Conservation (phyloP, 2,888 invertebrate genomes). For the Sialis lutaria region DNA sequence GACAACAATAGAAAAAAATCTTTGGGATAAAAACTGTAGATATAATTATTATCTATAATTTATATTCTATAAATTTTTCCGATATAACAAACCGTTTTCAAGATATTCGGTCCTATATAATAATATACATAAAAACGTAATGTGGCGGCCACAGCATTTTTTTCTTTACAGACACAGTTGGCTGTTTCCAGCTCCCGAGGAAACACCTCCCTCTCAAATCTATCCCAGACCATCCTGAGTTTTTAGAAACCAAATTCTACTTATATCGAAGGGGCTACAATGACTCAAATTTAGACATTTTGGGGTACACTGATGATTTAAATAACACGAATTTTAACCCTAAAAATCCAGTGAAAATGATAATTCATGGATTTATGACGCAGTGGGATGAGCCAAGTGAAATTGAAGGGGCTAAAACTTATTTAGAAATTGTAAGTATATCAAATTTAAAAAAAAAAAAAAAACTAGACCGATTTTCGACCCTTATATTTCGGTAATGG, state of each 20-base stretch:
- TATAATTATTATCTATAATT: too few relatives aligned
- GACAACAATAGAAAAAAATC: too few relatives aligned
- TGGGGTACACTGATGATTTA: constrained; percentile 30
- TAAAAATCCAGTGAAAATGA: constrained; percentile 28
- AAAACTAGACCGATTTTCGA: too few relatives aligned
- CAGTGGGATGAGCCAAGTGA: constrained; percentile 31
- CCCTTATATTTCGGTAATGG: too few relatives aligned
- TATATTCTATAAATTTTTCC: too few relatives aligned
- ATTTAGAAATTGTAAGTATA: constrained; percentile 31
- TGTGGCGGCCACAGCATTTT: too few relatives aligned
- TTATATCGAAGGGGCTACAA: constrained; percentile 26
- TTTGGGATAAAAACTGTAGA: too few relatives aligned
- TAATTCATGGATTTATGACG: constrained; percentile 39
- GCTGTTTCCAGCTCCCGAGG: constrained; percentile 34
- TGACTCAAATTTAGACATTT: constrained; percentile 23
- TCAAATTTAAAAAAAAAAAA: neutral
- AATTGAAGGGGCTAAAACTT: constrained; percentile 24
- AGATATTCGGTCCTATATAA: too few relatives aligned
- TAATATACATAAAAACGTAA: too few relatives aligned
- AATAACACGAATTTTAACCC: constrained; percentile 26
- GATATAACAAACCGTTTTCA: too few relatives aligned
- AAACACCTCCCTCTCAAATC: constrained; percentile 31
- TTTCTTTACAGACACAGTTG: constrained; percentile 29
- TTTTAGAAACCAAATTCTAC: constrained; percentile 33
- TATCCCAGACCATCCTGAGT: constrained; percentile 33